Conservation (phyloP, 2,888 invertebrate genomes). For the Blomia tropicalis region DNA sequence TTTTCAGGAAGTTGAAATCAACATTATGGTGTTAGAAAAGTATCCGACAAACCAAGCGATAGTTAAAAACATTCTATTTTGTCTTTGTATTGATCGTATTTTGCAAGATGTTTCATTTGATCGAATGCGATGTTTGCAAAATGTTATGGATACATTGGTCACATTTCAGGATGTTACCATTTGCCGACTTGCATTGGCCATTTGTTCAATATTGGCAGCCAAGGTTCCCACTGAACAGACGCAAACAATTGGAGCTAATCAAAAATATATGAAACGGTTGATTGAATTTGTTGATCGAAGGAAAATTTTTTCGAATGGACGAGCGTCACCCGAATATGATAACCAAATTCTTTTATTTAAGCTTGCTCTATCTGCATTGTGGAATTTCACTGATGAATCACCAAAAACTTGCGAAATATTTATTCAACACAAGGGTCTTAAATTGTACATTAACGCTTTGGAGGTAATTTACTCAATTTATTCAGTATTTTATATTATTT, state of each 20-base stretch:
- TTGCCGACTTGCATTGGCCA: slow-evolving; percentile 62
- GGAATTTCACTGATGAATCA: slow-evolving; percentile 64
- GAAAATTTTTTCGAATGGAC: background rate
- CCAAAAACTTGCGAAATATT: slow-evolving; percentile 53
- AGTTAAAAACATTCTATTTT: slow-evolving; percentile 55
- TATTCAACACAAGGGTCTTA: slow-evolving; percentile 49
- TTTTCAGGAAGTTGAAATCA: slow-evolving; percentile 47
- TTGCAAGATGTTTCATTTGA: slow-evolving; percentile 54
- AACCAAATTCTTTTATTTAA: slow-evolving; percentile 50
- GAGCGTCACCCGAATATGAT: background rate
- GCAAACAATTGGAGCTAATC: slow-evolving; percentile 48
- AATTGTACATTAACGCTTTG: slow-evolving; percentile 47
- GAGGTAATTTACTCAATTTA: slow-evolving; percentile 23
- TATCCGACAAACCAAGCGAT: slow-evolving; percentile 51
- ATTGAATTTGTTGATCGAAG: slow-evolving; percentile 45
- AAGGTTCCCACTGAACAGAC: slow-evolving; percentile 51
- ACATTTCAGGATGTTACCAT: slow-evolving; percentile 51
- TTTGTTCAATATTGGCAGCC: slow-evolving; percentile 52
- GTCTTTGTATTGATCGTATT: slow-evolving; percentile 56
- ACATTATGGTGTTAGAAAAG: slow-evolving; percentile 50
- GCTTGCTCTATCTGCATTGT: slow-evolving; percentile 56
- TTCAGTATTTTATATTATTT: background rate
- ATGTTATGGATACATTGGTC: slow-evolving; percentile 55
- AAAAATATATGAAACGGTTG: slow-evolving; percentile 51
- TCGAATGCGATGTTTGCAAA: slow-evolving; percentile 49